Conservation (phyloP, 2,797 vertebrate species). For the Sylvilagus floridanus region DNA sequence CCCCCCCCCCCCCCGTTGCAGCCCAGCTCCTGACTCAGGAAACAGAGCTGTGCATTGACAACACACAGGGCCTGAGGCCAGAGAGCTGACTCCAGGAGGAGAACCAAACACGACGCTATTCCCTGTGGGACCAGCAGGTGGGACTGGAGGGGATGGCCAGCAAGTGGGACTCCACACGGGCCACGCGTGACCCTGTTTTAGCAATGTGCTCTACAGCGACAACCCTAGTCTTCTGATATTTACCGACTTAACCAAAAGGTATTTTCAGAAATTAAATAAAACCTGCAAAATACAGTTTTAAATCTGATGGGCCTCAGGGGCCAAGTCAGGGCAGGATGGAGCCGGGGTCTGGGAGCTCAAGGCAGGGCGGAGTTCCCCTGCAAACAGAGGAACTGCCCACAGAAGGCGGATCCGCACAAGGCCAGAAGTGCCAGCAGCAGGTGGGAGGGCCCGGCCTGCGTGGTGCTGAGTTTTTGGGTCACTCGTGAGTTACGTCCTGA, state of each 20-base stretch:
- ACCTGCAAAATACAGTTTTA: constrained; percentile 11
- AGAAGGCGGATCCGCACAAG: not conserved
- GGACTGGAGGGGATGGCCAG: too few species aligned
- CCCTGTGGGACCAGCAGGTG: accelerated
- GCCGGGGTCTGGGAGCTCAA: not conserved
- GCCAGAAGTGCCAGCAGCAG: not conserved
- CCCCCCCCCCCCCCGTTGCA: too few species aligned
- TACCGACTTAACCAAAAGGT: not conserved
- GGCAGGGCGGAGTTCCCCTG: not conserved
- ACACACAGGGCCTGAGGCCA: not conserved
- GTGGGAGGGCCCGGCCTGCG: not conserved
- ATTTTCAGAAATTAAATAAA: constrained; percentile 15
- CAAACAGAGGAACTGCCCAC: not conserved
- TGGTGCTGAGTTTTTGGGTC: not conserved
- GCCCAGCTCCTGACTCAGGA: not conserved
- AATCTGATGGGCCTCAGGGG: not conserved
- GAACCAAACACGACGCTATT: not conserved
- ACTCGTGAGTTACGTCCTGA: not conserved
- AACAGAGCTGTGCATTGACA: not conserved
- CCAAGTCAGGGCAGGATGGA: not conserved
- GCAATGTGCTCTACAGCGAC: not conserved
- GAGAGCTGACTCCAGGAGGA: not conserved
- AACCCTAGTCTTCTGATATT: not conserved
- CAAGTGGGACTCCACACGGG: not conserved
- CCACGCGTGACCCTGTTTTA: not conserved